Base-by-base conservation (phyloP, 2,797 vertebrate species). In the Falco peregrinus region DNA sequence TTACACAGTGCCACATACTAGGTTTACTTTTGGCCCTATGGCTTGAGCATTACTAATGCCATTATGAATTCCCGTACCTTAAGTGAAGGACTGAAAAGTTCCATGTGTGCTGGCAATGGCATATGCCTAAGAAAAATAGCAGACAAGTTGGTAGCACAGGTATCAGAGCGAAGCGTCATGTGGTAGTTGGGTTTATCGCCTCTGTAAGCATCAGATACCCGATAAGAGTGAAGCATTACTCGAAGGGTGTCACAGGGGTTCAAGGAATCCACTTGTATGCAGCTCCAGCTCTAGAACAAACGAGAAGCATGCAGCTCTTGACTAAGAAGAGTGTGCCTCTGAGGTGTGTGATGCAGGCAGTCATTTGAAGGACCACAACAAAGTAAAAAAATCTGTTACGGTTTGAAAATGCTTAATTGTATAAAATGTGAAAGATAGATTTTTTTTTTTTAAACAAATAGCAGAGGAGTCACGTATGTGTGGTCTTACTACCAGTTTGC, bases 131-230 rank as follows among this genome's bases (percentile, higher is more conserved):
- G 28, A 60, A 70, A 69, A 77, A 24, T 1, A 41, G 50, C 5
- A 26, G 26, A 76, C 60, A 60, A n/a, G n/a, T 14, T 67, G 28
- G 19, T 65, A 59, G 51, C 35, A 18, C 15, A 39, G 47, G 6
- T 37, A 12, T 53, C 5, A 4, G 63, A 67, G 4, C 19, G 28
- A 45, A 80, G 59, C 0, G 0, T 60, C 28, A 2, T 68, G 12
- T 57, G 47, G 13, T 45, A 1, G 13, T 70, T 80, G 29, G 65
- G 13, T 57, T 51, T 54, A 19, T 73, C 84, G 74, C 35, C n/a
- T 84, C 37, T 65, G 73, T 47, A 71, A 73, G 28, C n/a, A 41
- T 31, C 16, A 3, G 2, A 20, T 11, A 14, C 41, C 37, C 61
- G 47, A 22, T 75, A 47, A 60, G 61, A 81, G n/a, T 13, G 29